These are phyloP conservation scores for Lepidurus apus DNA, from an alignment of 1,140 invertebrate genomes.

Conservation along the genomic window DNA sequence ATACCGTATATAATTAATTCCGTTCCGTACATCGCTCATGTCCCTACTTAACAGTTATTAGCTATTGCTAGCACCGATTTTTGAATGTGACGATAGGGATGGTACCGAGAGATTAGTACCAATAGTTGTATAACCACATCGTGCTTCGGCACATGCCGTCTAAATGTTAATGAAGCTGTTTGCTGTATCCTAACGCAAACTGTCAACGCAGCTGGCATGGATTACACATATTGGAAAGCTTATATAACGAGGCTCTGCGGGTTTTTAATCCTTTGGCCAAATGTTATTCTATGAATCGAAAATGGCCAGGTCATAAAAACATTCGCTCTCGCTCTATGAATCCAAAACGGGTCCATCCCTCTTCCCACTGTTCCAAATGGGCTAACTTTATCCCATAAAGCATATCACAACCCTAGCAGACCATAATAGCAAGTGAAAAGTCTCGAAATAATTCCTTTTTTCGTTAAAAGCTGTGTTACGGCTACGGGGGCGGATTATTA, in stretches of 20 bases:
- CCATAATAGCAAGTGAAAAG: neutral
- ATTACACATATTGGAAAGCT: neutral
- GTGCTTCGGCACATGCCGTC: neutral
- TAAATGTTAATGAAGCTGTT: neutral
- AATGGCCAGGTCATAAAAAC: conserved; percentile 15
- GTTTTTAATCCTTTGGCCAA: conserved; percentile 5
- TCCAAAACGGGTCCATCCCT: neutral
- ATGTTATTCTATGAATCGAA: conserved; percentile 10
- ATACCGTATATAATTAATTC: too few species aligned
- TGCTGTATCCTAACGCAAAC: neutral
- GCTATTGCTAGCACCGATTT: too few species aligned
- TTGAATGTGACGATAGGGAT: too few species aligned
- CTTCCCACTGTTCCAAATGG: too few species aligned
- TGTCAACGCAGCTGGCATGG: conserved; percentile 7
- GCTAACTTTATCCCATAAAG: too few species aligned
- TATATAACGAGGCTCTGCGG: conserved; percentile 8
- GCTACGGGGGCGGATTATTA: conserved; percentile 2
- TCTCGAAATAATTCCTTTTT: neutral
- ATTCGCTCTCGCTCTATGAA: neutral
- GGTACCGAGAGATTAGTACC: too few species aligned
- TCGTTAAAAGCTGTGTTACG: neutral
- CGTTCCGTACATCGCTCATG: too few species aligned
- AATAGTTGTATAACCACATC: neutral
- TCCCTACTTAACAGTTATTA: too few species aligned
- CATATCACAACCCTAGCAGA: neutral